Evolutionary conservation across 2,888 invertebrate genomes (phyloP).

Genomic region (Emmelina monodactyla): DNA sequence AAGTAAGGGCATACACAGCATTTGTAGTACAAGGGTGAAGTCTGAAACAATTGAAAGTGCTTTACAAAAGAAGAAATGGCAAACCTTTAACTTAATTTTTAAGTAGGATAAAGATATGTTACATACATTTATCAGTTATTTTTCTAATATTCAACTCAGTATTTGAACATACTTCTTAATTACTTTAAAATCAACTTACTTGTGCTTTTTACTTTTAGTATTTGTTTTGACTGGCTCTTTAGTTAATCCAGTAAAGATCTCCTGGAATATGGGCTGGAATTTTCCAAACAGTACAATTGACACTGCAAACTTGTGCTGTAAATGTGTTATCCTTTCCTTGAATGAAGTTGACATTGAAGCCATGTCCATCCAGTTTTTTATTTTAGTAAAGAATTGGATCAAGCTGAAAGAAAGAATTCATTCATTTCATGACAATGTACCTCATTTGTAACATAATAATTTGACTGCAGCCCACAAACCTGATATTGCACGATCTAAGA

Average conservation of each 20-base stretch:
- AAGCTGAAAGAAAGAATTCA: conserved; percentile 67
- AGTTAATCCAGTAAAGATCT: conserved; percentile 80
- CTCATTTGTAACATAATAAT: too few species aligned
- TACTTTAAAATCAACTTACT: conserved; percentile 33
- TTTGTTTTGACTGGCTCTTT: conserved; percentile 59
- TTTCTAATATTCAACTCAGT: too few species aligned
- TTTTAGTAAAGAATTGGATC: conserved; percentile 93
- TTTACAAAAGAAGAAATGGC: background rate
- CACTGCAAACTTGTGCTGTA: conserved; percentile 92
- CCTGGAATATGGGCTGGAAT: conserved; percentile 86
- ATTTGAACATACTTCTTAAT: too few species aligned
- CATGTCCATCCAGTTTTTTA: conserved; percentile 96
- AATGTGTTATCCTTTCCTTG: conserved; percentile 78
- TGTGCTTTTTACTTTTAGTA: conserved; percentile 65
- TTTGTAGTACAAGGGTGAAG: conserved; percentile 79
- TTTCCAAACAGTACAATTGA: conserved; percentile 94
- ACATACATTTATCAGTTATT: background rate
- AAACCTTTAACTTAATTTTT: background rate
- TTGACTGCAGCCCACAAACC: too few species aligned
- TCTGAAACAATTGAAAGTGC: conserved; percentile 38
- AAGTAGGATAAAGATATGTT: background rate
- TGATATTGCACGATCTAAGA: conserved; percentile 88
- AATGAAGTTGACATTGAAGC: conserved; percentile 85
- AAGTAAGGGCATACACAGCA: conserved; percentile 91
- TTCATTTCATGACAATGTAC: too few species aligned